Evolutionary conservation across 2,797 vertebrate species (phyloP).

Genomic region (Nyctibius grandis): DNA sequence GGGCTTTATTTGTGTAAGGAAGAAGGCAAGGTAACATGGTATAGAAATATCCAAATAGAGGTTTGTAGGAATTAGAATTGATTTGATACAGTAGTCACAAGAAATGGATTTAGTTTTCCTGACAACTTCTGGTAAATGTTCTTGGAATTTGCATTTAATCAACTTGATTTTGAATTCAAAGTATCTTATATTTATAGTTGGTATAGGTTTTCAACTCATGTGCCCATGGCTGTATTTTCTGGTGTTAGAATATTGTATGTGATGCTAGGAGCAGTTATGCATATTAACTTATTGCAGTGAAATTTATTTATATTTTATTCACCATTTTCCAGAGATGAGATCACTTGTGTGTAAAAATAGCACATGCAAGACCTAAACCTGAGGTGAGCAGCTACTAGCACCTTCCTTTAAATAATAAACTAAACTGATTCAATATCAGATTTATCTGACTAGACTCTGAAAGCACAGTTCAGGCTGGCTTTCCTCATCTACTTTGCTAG

Average conservation of each 20-base stretch:
- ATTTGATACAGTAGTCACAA: not conserved
- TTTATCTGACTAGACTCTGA: constrained; percentile 15
- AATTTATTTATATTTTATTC: not conserved
- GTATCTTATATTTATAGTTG: not conserved
- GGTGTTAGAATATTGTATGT: not conserved
- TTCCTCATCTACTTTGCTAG: not conserved
- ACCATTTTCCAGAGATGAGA: not conserved
- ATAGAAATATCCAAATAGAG: not conserved
- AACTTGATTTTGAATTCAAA: not conserved
- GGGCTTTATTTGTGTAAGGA: not conserved
- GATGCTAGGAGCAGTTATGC: not conserved
- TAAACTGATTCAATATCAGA: constrained; percentile 3
- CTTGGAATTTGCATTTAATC: not conserved
- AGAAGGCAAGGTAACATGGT: not conserved
- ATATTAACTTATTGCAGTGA: not conserved
- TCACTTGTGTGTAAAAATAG: not conserved
- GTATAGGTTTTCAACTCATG: not conserved
- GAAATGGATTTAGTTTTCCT: not conserved
- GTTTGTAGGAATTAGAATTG: not conserved
- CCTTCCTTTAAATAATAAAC: not conserved
- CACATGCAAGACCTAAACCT: not conserved
- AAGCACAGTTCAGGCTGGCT: not conserved
- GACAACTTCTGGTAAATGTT: not conserved
- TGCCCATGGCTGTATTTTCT: not conserved
- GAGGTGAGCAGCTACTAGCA: not conserved